Percentiles rank a stretch among this genome's conserved stretches.
These are phyloP conservation scores for Podilymbus podiceps DNA, from an alignment of 2,113 vertebrate species.

Conservation along the genomic window DNA sequence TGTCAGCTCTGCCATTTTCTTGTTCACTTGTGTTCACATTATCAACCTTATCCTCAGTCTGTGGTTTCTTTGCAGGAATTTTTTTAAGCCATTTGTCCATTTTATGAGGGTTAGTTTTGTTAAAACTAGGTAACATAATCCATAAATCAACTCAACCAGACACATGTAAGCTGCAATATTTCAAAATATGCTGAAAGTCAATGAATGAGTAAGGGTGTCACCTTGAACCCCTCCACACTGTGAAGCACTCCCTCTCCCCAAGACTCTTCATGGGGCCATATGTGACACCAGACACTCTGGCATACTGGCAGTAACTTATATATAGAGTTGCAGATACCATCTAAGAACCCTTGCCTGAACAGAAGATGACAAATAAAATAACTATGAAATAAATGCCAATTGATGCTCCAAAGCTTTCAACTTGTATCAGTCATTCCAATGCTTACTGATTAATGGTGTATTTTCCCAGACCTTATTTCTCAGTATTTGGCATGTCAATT, in stretches of 20 bases:
- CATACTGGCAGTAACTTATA: neutral
- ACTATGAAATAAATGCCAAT: neutral
- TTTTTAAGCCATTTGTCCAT: neutral
- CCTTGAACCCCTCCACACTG: fast-evolving
- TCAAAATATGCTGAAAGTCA: neutral
- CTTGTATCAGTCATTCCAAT: neutral
- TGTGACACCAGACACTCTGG: neutral
- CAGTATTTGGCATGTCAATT: neutral
- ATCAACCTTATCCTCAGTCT: neutral
- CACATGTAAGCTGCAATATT: neutral
- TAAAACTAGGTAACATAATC: neutral
- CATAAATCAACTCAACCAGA: neutral
- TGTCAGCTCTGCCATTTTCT: neutral
- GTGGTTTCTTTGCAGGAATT: neutral
- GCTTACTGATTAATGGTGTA: neutral
- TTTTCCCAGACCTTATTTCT: neutral
- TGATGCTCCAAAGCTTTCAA: neutral
- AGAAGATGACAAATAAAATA: neutral
- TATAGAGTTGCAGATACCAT: neutral
- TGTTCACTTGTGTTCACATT: neutral
- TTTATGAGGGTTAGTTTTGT: neutral
- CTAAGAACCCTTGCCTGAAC: neutral
- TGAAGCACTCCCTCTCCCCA: neutral
- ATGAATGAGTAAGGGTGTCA: neutral
- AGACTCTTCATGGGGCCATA: neutral